phyloP scores from a whole-genome alignment of 1,140 invertebrate genomes.

The Pseudomyrmex concolor region DNA sequence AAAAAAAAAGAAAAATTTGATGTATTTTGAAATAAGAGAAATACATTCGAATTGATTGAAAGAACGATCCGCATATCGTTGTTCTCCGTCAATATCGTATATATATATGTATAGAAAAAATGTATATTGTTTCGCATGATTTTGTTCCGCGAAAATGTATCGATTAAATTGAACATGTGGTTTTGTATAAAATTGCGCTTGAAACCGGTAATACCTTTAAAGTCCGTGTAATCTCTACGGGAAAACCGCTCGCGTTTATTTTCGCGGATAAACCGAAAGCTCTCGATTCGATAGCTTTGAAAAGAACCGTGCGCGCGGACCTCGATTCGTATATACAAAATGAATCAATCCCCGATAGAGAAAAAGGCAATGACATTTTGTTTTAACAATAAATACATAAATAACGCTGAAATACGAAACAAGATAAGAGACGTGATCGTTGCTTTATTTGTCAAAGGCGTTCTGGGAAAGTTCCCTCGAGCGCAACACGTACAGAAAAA shows the following conservation, averaged over 20 bases:
- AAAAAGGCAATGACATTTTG: constrained; percentile 32
- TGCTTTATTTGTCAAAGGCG: too few species aligned
- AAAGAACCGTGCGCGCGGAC: constrained; percentile 16
- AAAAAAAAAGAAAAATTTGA: not conserved
- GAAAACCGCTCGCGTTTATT: constrained; percentile 44
- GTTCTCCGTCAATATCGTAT: not conserved
- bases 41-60: not conserved
- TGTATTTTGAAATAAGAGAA: constrained; percentile 9
- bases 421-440: too few species aligned
- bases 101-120: not conserved
- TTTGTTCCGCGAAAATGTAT: constrained; percentile 27
- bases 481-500: too few species aligned
- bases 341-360: constrained; percentile 35
- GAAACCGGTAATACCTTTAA: constrained; percentile 55
- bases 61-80: not conserved
- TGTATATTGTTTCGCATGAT: not conserved
- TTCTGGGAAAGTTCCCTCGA: too few species aligned
- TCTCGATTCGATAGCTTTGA: constrained; percentile 34
- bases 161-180: constrained; percentile 36
- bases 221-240: constrained; percentile 50
- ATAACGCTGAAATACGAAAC: constrained; percentile 9
- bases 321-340: not conserved
- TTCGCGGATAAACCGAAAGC: constrained; percentile 36
- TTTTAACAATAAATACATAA: constrained; percentile 48
- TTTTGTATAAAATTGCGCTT: constrained; percentile 43